These are phyloP conservation scores for Nebria ingens DNA, from an alignment of 1,140 invertebrate species.

Conservation along the genomic window DNA sequence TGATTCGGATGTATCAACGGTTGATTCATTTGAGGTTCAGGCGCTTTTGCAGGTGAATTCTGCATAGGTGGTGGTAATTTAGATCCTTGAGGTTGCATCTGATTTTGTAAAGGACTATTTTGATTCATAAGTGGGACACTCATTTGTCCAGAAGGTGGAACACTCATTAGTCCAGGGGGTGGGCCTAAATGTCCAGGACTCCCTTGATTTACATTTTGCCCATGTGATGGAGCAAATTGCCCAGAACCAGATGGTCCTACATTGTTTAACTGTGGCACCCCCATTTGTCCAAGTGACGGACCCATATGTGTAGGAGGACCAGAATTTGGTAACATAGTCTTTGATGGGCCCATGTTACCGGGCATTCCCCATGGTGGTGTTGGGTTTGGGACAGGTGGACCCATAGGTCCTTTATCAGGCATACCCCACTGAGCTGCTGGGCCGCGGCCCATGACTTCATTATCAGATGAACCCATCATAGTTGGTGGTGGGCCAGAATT, in stretches of 20 bases:
- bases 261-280: background rate
- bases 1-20: background rate
- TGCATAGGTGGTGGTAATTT: conserved; percentile 13
- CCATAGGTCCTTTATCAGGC: background rate
- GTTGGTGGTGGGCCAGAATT: conserved; percentile 11
- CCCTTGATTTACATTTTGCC: background rate
- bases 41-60: conserved; percentile 8
- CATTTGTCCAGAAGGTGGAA: conserved; percentile 11
- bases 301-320: background rate
- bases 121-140: background rate
- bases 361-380: conserved; percentile 10
- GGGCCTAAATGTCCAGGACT: conserved; percentile 5
- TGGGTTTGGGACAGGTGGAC: conserved; percentile 11
- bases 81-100: conserved; percentile 9
- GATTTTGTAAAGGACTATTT: background rate
- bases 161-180: conserved; percentile 30
- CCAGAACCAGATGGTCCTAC: background rate
- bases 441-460: background rate
- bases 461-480: conserved; percentile 3
- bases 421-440: background rate
- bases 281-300: background rate
- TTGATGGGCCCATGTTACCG: background rate
- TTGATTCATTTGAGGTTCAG: conserved; percentile 7
- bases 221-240: background rate
- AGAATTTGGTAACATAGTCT: background rate